Conservation (phyloP, 2,797 vertebrate genomes). For the Mallotus villosus region DNA sequence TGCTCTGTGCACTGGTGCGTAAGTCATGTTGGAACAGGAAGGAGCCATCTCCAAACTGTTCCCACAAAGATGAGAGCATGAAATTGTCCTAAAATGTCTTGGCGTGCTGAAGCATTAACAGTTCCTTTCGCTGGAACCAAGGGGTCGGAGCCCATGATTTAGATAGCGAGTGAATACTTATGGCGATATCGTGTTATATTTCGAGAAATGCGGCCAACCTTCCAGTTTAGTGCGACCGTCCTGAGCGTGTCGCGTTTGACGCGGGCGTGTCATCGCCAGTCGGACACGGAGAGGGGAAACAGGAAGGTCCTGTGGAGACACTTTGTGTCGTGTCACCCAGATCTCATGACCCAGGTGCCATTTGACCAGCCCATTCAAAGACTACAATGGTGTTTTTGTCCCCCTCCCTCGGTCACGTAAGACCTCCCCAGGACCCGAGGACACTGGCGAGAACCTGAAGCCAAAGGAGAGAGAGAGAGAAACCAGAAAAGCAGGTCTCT, state of each 20-base stretch:
- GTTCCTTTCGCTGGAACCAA: too few relatives aligned
- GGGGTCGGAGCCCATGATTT: too few relatives aligned
- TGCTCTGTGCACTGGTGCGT: too few relatives aligned
- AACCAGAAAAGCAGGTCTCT: constrained; percentile 76
- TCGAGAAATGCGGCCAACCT: too few relatives aligned
- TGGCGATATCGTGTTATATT: not conserved
- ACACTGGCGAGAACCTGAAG: constrained; percentile 72
- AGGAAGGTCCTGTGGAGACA: constrained; percentile 51
- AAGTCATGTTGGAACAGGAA: too few relatives aligned
- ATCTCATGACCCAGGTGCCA: constrained; percentile 68
- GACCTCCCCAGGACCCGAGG: constrained; percentile 59
- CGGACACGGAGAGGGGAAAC: constrained; percentile 22
- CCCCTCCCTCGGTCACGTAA: constrained; percentile 60
- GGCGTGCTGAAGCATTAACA: too few relatives aligned
- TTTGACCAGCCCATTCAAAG: constrained; percentile 58
- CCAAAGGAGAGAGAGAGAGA: constrained; percentile 43
- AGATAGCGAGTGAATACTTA: too few relatives aligned
- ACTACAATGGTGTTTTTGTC: constrained; percentile 79
- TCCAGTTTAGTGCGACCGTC: too few relatives aligned
- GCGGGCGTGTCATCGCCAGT: not conserved
- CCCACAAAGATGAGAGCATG: too few relatives aligned
- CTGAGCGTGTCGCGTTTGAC: not conserved
- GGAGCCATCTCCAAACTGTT: too few relatives aligned
- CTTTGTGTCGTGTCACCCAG: constrained; percentile 53
- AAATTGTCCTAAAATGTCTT: too few relatives aligned